Conservation (phyloP, 2,797 vertebrate species). For the Microtus agrestis region DNA sequence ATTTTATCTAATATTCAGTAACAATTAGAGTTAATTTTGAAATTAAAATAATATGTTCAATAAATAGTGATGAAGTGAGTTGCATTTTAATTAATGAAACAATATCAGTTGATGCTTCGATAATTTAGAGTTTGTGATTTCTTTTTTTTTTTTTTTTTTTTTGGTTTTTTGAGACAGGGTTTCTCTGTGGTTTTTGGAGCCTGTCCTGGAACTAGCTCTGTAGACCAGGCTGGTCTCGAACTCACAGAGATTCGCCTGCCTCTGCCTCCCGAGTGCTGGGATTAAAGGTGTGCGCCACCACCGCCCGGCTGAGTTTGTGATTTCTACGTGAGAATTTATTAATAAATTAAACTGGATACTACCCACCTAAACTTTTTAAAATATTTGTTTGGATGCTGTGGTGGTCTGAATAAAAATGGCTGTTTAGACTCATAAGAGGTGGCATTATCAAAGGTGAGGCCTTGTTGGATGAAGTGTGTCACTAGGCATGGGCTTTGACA, state of each 20-base stretch:
- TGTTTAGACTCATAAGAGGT: background rate
- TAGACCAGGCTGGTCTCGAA: too few species aligned
- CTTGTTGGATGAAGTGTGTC: background rate
- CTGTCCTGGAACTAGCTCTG: too few species aligned
- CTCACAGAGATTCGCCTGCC: too few species aligned
- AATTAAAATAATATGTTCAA: background rate
- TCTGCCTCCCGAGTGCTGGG: too few species aligned
- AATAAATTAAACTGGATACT: slow-evolving; percentile 17
- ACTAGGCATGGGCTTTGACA: background rate
- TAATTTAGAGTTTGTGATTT: slow-evolving; percentile 37
- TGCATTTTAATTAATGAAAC: slow-evolving; percentile 37
- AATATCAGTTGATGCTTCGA: background rate
- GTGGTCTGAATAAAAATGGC: background rate
- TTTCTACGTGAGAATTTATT: background rate
- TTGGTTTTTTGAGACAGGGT: too few species aligned
- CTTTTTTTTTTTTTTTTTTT: too few species aligned
- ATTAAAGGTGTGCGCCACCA: too few species aligned
- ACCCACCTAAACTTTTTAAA: background rate
- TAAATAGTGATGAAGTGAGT: background rate
- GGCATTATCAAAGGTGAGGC: background rate
- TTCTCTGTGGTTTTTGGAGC: too few species aligned
- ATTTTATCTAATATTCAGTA: background rate
- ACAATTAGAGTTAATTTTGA: slow-evolving; percentile 32
- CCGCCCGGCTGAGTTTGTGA: background rate
- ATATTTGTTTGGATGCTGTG: background rate